phyloP scores from a whole-genome alignment of 1,140 invertebrate species.

The Agrilus planipennis region DNA sequence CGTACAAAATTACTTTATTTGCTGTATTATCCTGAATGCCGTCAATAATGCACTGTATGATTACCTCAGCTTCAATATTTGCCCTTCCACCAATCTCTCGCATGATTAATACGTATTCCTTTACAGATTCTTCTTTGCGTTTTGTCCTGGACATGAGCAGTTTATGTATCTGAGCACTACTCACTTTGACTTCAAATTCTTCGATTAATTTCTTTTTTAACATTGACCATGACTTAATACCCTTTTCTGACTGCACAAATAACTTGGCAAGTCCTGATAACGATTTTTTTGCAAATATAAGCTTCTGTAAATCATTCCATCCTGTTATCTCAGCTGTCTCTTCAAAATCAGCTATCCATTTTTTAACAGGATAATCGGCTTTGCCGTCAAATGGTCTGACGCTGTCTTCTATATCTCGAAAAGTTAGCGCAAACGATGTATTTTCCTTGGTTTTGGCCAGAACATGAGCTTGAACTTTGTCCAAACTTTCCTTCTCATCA shows the following conservation, averaged over 20 bases:
- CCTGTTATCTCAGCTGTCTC: slow-evolving; percentile 8
- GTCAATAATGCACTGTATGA: slow-evolving; percentile 25
- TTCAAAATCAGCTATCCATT: slow-evolving; percentile 15
- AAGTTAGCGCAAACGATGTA: slow-evolving; percentile 2
- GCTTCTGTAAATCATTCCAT: slow-evolving; percentile 13
- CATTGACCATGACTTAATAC: slow-evolving; percentile 5
- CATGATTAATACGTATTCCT: slow-evolving; percentile 21
- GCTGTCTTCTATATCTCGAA: slow-evolving; percentile 12
- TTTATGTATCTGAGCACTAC: slow-evolving; percentile 10
- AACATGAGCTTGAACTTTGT: not conserved
- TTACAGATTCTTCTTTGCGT: slow-evolving; percentile 11
- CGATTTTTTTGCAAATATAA: slow-evolving; percentile 15
- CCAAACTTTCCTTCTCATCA: not conserved
- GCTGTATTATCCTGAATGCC: slow-evolving; percentile 15
- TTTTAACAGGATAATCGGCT: slow-evolving; percentile 9
- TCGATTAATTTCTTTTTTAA: slow-evolving; percentile 10
- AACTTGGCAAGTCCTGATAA: slow-evolving; percentile 10
- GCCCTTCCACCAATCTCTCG: slow-evolving; percentile 20
- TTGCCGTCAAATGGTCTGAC: slow-evolving; percentile 10
- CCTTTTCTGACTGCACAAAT: slow-evolving; percentile 10
- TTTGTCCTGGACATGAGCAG: slow-evolving; percentile 5
- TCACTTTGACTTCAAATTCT: slow-evolving; percentile 10
- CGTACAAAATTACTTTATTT: slow-evolving; percentile 16
- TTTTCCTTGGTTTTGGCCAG: not conserved
- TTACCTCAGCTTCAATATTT: slow-evolving; percentile 13